phyloP scores from a whole-genome alignment of 2,888 invertebrate genomes.

The Acleris cristana region DNA sequence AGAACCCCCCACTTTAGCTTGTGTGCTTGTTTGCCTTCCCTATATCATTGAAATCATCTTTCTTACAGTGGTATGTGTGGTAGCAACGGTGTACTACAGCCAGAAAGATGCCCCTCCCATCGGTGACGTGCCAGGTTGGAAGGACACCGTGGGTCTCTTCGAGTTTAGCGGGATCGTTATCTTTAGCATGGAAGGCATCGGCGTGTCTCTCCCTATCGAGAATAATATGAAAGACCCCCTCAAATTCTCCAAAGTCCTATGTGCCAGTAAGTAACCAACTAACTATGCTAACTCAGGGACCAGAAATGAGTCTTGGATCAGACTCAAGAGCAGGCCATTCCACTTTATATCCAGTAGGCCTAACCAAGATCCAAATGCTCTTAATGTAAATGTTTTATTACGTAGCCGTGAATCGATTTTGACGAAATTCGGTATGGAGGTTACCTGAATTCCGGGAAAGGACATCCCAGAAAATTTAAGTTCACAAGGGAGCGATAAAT shows the following conservation, averaged over 20 bases:
- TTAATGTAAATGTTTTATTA: no score
- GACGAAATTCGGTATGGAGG: no score
- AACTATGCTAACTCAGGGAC: no score
- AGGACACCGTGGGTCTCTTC: constrained; percentile 64
- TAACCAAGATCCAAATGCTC: no score
- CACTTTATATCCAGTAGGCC: no score
- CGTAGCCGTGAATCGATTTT: no score
- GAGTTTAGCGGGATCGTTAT: constrained; percentile 85
- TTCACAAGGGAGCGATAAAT: no score
- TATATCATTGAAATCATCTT: no score
- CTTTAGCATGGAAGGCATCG: constrained; percentile 83
- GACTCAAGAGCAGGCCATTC: not conserved
- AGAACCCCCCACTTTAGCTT: not conserved
- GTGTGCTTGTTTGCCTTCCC: no score
- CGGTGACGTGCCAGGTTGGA: constrained; percentile 63
- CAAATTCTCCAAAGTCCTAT: constrained; percentile 61
- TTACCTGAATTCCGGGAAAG: no score
- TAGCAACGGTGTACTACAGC: constrained; percentile 70
- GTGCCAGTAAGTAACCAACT: constrained; percentile 55
- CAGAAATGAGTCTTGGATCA: no score
- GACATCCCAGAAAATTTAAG: no score
- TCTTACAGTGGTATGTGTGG: constrained; percentile 68
- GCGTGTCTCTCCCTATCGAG: constrained; percentile 73
- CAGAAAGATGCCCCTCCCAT: constrained; percentile 56
- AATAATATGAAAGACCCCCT: constrained; percentile 74